These are phyloP conservation scores for Chouioia cunea DNA, from an alignment of 2,888 invertebrate species.

Conservation along the genomic window DNA sequence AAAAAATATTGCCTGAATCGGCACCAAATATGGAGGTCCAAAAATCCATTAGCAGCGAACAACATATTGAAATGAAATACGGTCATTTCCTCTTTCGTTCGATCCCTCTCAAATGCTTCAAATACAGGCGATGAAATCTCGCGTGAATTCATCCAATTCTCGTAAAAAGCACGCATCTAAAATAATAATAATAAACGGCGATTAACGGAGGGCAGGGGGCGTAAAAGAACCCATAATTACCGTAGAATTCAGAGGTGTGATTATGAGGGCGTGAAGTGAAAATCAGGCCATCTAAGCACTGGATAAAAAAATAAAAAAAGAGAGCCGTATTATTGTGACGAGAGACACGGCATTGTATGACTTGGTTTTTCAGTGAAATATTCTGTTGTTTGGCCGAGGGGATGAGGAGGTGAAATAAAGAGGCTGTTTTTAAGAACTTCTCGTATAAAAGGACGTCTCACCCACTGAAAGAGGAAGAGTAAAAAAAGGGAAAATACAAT, in stretches of 20 bases:
- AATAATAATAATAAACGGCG: conserved; percentile 18
- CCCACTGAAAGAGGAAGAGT: not conserved
- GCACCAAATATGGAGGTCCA: too few species aligned
- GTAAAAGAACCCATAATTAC: conserved; percentile 10
- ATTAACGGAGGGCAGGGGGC: not conserved
- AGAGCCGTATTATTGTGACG: not conserved
- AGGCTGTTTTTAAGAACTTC: conserved; percentile 30
- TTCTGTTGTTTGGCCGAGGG: conserved; percentile 16
- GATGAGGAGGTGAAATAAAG: conserved; percentile 23
- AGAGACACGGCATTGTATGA: conserved; percentile 8
- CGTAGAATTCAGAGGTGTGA: not conserved
- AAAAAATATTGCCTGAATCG: too few species aligned
- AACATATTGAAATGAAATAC: too few species aligned
- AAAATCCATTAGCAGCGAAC: too few species aligned
- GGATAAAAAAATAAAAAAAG: conserved; percentile 15
- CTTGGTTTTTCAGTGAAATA: conserved; percentile 27
- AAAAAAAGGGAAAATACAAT: conserved; percentile 24
- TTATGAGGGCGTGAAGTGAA: conserved; percentile 28
- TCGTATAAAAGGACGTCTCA: not conserved
- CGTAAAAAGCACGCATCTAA: too few species aligned
- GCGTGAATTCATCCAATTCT: too few species aligned
- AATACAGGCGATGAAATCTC: too few species aligned
- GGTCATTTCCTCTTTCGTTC: too few species aligned
- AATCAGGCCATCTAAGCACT: conserved; percentile 17
- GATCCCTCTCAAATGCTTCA: too few species aligned